Base-by-base conservation (phyloP, 2,797 vertebrate species). In the Paratrypauchen microcephalus region DNA sequence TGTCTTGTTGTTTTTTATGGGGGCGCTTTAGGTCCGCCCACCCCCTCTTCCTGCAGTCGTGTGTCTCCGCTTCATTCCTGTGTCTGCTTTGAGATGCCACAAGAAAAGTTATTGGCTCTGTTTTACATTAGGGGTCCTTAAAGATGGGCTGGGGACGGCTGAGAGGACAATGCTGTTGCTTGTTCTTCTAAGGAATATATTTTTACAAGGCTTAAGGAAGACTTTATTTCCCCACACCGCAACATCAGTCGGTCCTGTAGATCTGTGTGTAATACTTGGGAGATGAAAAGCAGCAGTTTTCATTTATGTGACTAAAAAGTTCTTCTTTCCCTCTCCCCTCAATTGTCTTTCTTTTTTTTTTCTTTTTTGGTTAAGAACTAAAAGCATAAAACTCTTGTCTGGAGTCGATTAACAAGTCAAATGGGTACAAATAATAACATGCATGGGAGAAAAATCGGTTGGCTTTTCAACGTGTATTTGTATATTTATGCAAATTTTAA, bases 111-210 rank as follows among this genome's bases (percentile, higher is more conserved):
- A 77, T 74, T 72, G 85, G 76, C 83, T 91, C 92, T 93, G 92
- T 86, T 93, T 93, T 92, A 86, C 88, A 93, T 94, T 94, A 92
- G 64, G 71, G 77, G 70, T 83, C 72, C 79, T 80, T 77, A 73
- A 79, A 87, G 89, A 87, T 79, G 83, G 77, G 61, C 76, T 52
- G 52, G 71, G 66, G 83, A 83, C 69, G 85, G 82, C 80, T 87
- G 80, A 72, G 78, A 89, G 88, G 87, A 91, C 90, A 91, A 76
- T 79, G 84, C 77, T 58, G 70, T 72, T 72, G 72, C 85, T 87
- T 78, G 79, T 82, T 86, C 74, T 87, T 79, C 81, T 68, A 21
- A 83, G 74, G 61, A 82, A 86, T 78, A 76, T 13, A 73, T 73
- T 85, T 82, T 85, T 78, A 82, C 67, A 66, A 74, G 77, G 69